Evolutionary conservation across 2,797 vertebrate genomes (phyloP).

Genomic region (Phylloscopus collybita): DNA sequence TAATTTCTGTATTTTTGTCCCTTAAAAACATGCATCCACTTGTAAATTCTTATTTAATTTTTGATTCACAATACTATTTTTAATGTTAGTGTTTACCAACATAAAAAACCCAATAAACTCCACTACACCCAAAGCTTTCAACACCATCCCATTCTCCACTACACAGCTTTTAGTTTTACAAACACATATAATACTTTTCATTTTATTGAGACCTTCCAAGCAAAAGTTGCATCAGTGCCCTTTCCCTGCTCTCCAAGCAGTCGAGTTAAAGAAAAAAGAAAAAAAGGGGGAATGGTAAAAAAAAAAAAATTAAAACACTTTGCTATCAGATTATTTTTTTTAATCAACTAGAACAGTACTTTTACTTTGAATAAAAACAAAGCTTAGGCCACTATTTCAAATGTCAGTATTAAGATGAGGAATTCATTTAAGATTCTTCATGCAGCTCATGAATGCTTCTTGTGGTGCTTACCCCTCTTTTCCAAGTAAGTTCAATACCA

Average conservation of each 20-base stretch:
- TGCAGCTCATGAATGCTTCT: neutral
- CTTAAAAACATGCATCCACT: neutral
- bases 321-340: neutral
- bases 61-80: neutral
- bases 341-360: neutral
- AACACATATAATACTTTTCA: neutral
- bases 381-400: neutral
- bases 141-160: neutral
- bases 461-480: neutral
- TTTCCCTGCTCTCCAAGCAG: neutral
- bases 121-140: neutral
- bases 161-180: neutral
- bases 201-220: neutral
- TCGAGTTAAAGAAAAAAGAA: neutral
- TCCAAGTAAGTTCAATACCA: neutral
- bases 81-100: neutral
- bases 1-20: neutral
- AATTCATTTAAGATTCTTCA: neutral
- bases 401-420: neutral
- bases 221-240: neutral
- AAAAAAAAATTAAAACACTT: neutral
- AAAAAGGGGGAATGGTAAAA: rapidly evolving
- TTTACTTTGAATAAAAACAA: neutral
- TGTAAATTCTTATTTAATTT: neutral
- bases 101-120: neutral